A percentile compares a stretch with the other conserved stretches of the same genome.
phyloP scores from a whole-genome alignment of 2,113 vertebrate genomes.

The Elachura formosa region DNA sequence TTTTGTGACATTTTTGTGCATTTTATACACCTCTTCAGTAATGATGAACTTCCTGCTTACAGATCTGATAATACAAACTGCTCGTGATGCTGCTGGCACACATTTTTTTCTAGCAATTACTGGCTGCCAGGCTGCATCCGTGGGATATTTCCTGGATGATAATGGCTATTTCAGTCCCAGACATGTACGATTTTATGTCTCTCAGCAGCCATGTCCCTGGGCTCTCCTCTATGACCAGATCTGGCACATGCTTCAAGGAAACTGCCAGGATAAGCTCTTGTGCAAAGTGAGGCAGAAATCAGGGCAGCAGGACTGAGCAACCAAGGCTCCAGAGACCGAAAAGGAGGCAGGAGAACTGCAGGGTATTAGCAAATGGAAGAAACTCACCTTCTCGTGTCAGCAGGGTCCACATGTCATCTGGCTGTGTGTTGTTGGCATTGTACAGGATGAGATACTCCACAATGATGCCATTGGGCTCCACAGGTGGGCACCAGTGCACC shows the following conservation, averaged over 20 bases:
- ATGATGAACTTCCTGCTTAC: not conserved
- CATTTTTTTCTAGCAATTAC: not conserved
- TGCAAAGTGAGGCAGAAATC: not conserved
- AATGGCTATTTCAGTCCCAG: not conserved
- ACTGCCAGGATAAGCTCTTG: not conserved
- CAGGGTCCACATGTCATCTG: conserved; percentile 88
- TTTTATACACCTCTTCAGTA: not conserved
- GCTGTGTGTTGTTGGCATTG: conserved; percentile 82
- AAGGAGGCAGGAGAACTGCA: not conserved
- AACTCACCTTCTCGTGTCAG: conserved; percentile 85
- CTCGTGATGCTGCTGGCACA: not conserved
- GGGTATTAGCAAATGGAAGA: not conserved
- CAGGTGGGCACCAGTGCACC: conserved; percentile 91
- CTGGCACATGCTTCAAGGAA: not conserved
- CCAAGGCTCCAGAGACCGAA: not conserved
- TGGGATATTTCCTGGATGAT: not conserved
- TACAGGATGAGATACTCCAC: conserved; percentile 88
- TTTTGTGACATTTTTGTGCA: not conserved
- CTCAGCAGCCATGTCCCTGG: not conserved
- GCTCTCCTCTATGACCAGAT: not conserved
- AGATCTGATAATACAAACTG: not conserved
- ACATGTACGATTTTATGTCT: not conserved
- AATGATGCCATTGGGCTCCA: conserved; percentile 91
- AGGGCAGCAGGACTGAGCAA: not conserved
- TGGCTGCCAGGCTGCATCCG: not conserved